Conservation (phyloP, 2,797 vertebrate species). For the Hydrophis major region DNA sequence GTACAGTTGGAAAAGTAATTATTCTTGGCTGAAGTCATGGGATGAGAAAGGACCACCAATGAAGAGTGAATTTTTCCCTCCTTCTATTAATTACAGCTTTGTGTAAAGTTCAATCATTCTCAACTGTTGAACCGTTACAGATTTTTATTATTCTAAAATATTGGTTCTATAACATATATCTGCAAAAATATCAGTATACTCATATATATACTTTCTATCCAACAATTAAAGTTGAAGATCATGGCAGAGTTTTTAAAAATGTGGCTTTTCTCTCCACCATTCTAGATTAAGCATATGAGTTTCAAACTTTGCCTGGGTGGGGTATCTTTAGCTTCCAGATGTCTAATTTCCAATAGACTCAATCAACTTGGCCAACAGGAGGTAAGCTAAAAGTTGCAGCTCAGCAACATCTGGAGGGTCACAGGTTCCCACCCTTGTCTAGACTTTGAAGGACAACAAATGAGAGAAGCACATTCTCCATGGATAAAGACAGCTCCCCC, state of each 20-base stretch:
- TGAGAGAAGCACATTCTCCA: background rate
- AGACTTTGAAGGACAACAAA: background rate
- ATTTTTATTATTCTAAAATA: slow-evolving; percentile 2
- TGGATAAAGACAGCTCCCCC: background rate
- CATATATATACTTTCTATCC: background rate
- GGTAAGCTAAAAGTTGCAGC: background rate
- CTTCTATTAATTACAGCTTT: background rate
- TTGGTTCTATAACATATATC: background rate
- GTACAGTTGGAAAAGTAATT: background rate
- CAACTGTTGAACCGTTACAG: background rate
- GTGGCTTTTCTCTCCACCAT: background rate
- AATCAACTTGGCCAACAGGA: background rate
- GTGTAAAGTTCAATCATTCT: background rate
- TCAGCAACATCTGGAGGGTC: background rate
- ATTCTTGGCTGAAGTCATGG: background rate
- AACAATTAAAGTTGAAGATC: background rate
- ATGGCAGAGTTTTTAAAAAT: background rate
- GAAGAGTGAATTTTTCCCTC: background rate
- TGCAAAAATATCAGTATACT: background rate
- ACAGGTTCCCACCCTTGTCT: background rate
- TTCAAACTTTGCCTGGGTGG: background rate
- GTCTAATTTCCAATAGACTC: background rate
- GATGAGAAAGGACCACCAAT: slow-evolving; percentile 19
- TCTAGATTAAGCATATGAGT: background rate
- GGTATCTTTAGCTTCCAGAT: background rate